phyloP scores from a whole-genome alignment of 2,797 vertebrate genomes.

The Parauchenoglanis punctatus region DNA sequence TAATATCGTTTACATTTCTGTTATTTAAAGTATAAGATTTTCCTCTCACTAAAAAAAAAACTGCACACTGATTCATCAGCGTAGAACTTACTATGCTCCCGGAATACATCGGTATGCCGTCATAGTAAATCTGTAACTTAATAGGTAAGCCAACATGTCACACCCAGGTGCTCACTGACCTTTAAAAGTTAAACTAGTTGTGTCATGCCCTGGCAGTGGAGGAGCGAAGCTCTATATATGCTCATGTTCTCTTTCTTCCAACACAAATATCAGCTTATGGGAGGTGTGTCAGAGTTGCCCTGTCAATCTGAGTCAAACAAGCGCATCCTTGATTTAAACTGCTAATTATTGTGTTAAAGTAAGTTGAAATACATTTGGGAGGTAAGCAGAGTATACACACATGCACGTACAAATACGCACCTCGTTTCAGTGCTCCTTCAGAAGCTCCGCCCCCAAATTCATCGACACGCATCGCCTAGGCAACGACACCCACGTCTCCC shows the following conservation, averaged over 20 bases:
- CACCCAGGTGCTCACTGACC: neutral
- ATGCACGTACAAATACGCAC: too few species aligned
- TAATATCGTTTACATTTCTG: neutral
- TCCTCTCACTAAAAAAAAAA: too few species aligned
- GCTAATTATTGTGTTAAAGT: neutral
- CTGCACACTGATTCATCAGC: neutral
- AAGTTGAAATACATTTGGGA: neutral
- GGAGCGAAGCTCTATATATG: neutral
- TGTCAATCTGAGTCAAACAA: too few species aligned
- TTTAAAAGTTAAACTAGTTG: neutral
- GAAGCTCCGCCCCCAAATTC: too few species aligned
- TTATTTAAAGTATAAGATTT: neutral
- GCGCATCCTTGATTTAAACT: neutral
- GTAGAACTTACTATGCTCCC: too few species aligned
- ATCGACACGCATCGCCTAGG: too few species aligned
- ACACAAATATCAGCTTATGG: neutral
- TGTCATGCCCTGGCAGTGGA: neutral
- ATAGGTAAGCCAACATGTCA: neutral
- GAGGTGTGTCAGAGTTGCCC: neutral
- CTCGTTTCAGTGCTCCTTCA: too few species aligned
- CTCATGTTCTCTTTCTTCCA: neutral
- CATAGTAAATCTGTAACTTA: neutral
- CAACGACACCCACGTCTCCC: too few species aligned
- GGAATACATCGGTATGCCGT: neutral
- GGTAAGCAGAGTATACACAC: neutral